Conservation (phyloP, 1,140 invertebrate species). For the Drosophila sechellia region DNA sequence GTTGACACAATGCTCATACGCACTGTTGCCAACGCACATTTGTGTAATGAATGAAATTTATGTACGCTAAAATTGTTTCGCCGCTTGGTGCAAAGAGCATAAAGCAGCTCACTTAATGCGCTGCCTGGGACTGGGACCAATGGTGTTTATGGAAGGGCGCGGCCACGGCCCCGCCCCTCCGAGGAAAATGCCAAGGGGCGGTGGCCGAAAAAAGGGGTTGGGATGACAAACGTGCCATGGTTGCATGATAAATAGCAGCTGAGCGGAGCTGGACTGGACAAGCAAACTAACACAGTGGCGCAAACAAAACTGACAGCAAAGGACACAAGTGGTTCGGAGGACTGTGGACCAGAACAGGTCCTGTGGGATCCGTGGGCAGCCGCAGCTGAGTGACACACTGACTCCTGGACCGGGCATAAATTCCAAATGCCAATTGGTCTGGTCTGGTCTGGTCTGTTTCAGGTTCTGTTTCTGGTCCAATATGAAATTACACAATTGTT, state of each 20-base stretch:
- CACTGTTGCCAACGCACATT: conserved; percentile 52
- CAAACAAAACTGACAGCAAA: conserved; percentile 17
- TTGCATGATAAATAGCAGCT: conserved; percentile 76
- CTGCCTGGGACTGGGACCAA: conserved; percentile 31
- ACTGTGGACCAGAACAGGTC: conserved; percentile 23
- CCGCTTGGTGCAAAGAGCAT: conserved; percentile 58
- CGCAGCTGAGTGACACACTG: conserved; percentile 36
- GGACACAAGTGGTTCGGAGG: conserved; percentile 32
- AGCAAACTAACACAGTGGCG: conserved; percentile 53
- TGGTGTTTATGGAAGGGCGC: conserved; percentile 4
- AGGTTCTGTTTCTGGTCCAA: conserved; percentile 33
- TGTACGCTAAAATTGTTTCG: conserved; percentile 71
- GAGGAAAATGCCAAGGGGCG: conserved; percentile 6
- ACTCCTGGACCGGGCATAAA: conserved; percentile 58
- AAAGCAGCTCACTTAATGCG: conserved; percentile 57
- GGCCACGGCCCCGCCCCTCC: conserved; percentile 1
- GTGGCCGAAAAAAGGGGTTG: conserved; percentile 35
- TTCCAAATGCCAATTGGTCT: conserved; percentile 63
- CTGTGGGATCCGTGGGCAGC: conserved; percentile 50
- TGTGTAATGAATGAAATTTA: conserved; percentile 73
- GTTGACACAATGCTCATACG: conserved; percentile 58
- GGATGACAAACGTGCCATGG: conserved; percentile 76
- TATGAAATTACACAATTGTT: conserved; percentile 71
- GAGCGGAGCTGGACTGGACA: conserved; percentile 41
- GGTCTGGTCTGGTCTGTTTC: conserved; percentile 28